These are phyloP conservation scores for Clunio marinus DNA, from an alignment of 2,888 invertebrate genomes.

Conservation along the genomic window DNA sequence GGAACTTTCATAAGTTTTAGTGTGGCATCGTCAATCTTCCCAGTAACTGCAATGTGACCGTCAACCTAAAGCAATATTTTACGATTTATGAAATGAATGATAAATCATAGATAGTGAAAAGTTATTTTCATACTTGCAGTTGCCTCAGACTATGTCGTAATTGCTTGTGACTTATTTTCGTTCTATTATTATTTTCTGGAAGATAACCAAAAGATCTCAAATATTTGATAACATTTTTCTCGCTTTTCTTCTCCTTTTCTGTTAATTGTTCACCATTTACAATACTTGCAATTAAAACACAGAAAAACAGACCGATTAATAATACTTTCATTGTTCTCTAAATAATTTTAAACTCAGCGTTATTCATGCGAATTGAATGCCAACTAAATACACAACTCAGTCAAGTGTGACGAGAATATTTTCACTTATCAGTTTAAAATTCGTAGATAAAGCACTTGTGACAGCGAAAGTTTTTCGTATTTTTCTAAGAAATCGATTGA, in stretches of 20 bases:
- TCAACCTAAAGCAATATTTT: background rate
- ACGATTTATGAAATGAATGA: background rate
- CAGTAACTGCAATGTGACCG: background rate
- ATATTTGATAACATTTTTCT: background rate
- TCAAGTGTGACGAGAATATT: too few relatives aligned
- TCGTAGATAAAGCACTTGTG: too few relatives aligned
- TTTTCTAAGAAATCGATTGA: too few relatives aligned
- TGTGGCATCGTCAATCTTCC: slow-evolving; percentile 2
- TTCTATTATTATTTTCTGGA: background rate
- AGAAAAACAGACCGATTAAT: too few relatives aligned
- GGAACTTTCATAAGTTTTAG: background rate
- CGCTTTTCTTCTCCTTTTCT: background rate
- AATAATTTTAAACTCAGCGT: too few relatives aligned
- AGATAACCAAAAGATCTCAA: slow-evolving; percentile 14
- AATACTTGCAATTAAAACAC: too few relatives aligned
- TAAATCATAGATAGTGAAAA: background rate
- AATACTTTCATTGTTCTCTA: too few relatives aligned
- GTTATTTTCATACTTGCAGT: slow-evolving; percentile 15
- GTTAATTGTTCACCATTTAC: too few relatives aligned
- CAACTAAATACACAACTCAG: too few relatives aligned
- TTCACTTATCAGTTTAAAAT: too few relatives aligned
- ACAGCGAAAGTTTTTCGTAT: too few relatives aligned
- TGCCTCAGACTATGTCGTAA: background rate
- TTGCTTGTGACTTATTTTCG: background rate
- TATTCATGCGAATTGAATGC: too few relatives aligned